Evolutionary conservation across 2,797 vertebrate species (phyloP), one percentile per base, ranked within the genome.

Genomic region (Hybognathus amarus): DNA sequence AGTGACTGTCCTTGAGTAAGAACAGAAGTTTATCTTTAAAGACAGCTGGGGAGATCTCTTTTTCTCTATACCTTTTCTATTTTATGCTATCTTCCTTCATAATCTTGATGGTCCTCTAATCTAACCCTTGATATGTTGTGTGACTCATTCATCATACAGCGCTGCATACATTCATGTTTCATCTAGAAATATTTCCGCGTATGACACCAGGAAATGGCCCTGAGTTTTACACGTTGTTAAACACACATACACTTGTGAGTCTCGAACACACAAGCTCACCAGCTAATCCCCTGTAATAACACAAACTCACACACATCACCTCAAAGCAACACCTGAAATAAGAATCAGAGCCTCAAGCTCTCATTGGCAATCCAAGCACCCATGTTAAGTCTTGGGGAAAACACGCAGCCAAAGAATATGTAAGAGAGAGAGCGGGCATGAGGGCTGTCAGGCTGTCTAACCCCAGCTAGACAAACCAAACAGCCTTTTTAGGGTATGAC

Each of bases 351-450:
- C 73, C 82, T 83, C 27, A 83, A 80, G 52, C 76, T 73, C 74
- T 76, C 67, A 75, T 79, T 78, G 77, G 82, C 74, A 85, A 87
- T 87, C 77, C 80, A 85, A 75, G 89, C 83, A 67, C 61, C 59
- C 73, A 82, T 81, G 52, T 52, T 54, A 56, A 73, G 54, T 59
- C 69, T 83, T 22, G 15, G 20, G 74, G 74, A 47, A 82, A 67
- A 50, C 33, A 73, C 45, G 36, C 64, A 68, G 83, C 64, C 78
- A 77, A 78, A 80, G 61, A 83, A 64, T 1, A 13, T 68, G 64
- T 20, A 56, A 36, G 38, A 79, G 64, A 76, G 61, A 64, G 54
- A 73, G 75, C 15, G 20, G 77, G 45, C n/a, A 6, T 7, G 24
- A 76, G 63, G 81, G 47, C 77, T 83, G 38, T 67, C 47, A 69